Base-by-base conservation (phyloP, 2,113 vertebrate genomes). In the Penelope pileata region DNA sequence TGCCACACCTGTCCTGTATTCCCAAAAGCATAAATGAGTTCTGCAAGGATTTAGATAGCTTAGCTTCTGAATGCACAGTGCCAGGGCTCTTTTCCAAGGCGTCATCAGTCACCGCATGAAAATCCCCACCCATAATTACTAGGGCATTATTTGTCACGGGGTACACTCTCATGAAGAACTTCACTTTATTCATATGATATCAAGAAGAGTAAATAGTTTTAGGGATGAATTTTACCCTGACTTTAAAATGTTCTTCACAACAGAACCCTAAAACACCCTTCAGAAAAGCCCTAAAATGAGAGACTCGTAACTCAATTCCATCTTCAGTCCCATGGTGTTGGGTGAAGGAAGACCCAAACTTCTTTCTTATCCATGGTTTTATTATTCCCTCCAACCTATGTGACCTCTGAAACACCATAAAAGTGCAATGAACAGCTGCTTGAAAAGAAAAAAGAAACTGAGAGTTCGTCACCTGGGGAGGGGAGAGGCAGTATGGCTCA, bases 1-100 rank as follows among this genome's bases (percentile, higher is more conserved):
- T 86, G 96, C 96, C 97, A 97, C 96, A 93, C 94, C 95, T 96
- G 87, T 89, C 95, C 96, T 95, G 75, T 86, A 86, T 84, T 97
- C 95, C 94, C 95, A 93, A 97, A 97, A 95, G 90, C 93, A 89
- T 93, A 94, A 96, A 75, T 53, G 94, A 95, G 91, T 73, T 75
- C 94, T 96, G 87, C 88, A 92, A 95, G 94, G 96, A 94, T 95
- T 96, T 93, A 93, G 73, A 90, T 95, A 92, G 95, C 94, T 97
- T 96, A 90, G 91, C 89, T 94, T 64, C 67, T 85, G 93, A 97
- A 96, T 89, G 88, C 74, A 38, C 50, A 63, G 53, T 83, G 75
- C 90, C 51, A 6, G 81, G 90, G 95, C 93, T 59, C 7, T 15
- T 86, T 75, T 96, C 96, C 97, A 97, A 93, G 53, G 68, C 88